Conservation (phyloP, 2,797 vertebrate genomes). For the Sorex maritimensis region DNA sequence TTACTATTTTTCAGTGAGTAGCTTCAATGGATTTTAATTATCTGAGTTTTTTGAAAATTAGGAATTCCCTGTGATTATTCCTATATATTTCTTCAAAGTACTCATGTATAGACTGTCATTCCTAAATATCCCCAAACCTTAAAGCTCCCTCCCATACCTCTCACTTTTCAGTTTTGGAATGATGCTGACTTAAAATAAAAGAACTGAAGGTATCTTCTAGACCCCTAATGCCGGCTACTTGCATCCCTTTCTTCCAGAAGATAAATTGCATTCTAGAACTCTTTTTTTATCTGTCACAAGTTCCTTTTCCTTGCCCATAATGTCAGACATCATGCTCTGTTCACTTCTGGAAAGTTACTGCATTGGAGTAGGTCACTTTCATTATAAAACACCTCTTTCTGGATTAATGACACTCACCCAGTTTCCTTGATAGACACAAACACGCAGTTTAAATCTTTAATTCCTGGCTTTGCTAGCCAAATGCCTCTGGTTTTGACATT, state of each 20-base stretch:
- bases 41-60: constrained; percentile 24
- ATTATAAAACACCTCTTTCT: background rate
- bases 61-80: background rate
- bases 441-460: background rate
- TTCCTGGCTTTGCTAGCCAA: background rate
- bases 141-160: background rate
- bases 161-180: background rate
- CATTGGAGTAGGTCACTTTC: background rate
- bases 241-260: background rate
- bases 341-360: background rate
- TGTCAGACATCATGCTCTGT: background rate
- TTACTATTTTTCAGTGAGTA: constrained; percentile 49
- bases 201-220: background rate
- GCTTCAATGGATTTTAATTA: background rate
- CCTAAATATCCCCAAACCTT: background rate
- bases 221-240: background rate
- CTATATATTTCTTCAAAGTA: constrained; percentile 18
- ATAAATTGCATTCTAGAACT: background rate
- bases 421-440: background rate
- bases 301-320: background rate
- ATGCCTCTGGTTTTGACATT: background rate
- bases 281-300: background rate
- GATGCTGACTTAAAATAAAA: background rate
- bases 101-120: background rate
- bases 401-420: background rate